phyloP scores from a whole-genome alignment of 1,140 invertebrate genomes.

The Phocides pigmalion region DNA sequence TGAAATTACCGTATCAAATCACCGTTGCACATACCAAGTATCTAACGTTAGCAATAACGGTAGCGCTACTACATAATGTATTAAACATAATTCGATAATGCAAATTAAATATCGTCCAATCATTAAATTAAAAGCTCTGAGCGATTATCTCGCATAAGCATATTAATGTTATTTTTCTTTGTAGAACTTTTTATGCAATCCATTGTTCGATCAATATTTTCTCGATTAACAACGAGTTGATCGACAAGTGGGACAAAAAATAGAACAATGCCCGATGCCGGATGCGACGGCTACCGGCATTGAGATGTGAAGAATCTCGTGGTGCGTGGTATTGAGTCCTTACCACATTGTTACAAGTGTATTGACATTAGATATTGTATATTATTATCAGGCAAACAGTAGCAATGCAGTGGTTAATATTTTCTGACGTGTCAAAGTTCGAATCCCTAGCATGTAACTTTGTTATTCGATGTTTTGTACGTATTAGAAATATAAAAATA shows the following conservation, averaged over 20 bases:
- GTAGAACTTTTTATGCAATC: conserved; percentile 37
- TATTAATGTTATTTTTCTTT: conserved; percentile 11
- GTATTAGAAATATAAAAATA: too few species aligned
- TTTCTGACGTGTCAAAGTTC: too few species aligned
- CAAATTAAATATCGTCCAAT: background rate
- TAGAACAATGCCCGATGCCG: conserved; percentile 56
- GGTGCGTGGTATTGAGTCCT: conserved; percentile 25
- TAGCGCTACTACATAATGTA: background rate
- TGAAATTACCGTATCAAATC: background rate
- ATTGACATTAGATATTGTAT: conserved; percentile 18
- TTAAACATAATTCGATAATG: conserved; percentile 5
- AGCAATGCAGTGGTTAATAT: too few species aligned
- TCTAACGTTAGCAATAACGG: background rate
- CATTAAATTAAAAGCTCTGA: background rate
- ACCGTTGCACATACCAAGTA: background rate
- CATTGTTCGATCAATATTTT: conserved; percentile 59
- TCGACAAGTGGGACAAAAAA: conserved; percentile 59
- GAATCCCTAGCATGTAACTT: too few species aligned
- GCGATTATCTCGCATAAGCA: conserved; percentile 23
- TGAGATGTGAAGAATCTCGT: conserved; percentile 39
- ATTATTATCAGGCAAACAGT: background rate
- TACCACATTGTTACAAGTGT: conserved; percentile 30
- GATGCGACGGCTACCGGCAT: conserved; percentile 51
- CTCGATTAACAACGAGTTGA: conserved; percentile 55
- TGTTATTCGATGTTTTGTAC: too few species aligned